Evolutionary conservation across 1,140 invertebrate genomes (phyloP).

Genomic region (Philaenus spumarius): DNA sequence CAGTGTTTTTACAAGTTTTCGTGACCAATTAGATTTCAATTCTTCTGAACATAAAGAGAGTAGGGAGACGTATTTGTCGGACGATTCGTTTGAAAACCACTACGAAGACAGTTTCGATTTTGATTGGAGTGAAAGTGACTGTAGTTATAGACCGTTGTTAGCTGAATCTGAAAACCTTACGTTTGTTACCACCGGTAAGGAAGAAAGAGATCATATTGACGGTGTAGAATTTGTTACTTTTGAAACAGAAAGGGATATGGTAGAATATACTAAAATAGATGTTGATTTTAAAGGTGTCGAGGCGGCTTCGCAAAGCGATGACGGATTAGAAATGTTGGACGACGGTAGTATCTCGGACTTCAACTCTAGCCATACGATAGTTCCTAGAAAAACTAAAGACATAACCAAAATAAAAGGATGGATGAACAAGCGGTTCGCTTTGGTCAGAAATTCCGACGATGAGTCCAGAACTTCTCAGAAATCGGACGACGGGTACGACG

Average conservation of each 20-base stretch:
- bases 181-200: not conserved
- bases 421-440: conserved; percentile 25
- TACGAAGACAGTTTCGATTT: too few relatives aligned
- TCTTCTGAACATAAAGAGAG: too few relatives aligned
- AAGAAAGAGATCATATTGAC: conserved; percentile 17
- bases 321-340: conserved; percentile 8
- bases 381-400: conserved; percentile 27
- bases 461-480: not conserved
- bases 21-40: too few relatives aligned
- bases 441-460: not conserved
- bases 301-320: conserved; percentile 1
- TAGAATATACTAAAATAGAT: conserved; percentile 5
- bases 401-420: conserved; percentile 29
- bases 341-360: conserved; percentile 1
- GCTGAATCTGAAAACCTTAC: too few relatives aligned
- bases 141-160: too few relatives aligned
- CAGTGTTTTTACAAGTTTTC: too few relatives aligned
- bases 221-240: conserved; percentile 12
- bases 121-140: too few relatives aligned
- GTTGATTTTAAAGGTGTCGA: not conserved
- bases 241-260: conserved; percentile 6
- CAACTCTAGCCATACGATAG: conserved; percentile 13
- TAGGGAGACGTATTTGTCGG: too few relatives aligned
- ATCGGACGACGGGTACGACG: conserved; percentile 5
- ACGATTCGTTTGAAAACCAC: too few relatives aligned